Percentiles rank a stretch among this genome's conserved stretches.
Conservation (phyloP, 2,113 vertebrate species). For the Lagenorhynchus albirostris region DNA sequence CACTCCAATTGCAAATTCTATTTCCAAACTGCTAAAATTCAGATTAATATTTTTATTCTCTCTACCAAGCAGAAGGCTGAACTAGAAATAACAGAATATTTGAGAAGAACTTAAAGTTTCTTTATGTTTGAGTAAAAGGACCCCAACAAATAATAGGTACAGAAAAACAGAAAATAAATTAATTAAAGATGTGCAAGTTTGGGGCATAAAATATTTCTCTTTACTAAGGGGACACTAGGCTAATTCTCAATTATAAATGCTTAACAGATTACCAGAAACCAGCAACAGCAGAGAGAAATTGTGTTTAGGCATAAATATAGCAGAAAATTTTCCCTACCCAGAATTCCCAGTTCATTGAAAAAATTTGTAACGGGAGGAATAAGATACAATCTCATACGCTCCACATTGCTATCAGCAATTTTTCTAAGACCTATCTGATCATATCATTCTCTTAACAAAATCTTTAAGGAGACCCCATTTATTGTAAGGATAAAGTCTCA, state of each 20-base stretch:
- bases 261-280: background rate
- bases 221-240: background rate
- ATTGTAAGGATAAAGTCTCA: background rate
- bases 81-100: background rate
- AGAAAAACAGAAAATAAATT: background rate
- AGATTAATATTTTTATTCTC: background rate
- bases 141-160: background rate
- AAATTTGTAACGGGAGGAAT: background rate
- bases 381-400: background rate
- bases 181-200: background rate
- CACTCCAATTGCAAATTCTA: background rate
- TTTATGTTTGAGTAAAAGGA: background rate
- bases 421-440: background rate
- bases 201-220: background rate
- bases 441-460: background rate
- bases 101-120: background rate
- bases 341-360: background rate
- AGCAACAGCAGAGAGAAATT: background rate
- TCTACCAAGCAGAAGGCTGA: background rate
- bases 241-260: background rate
- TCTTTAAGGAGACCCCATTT: background rate
- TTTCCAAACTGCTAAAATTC: background rate
- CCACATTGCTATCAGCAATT: background rate
- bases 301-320: background rate
- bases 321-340: background rate